Conservation (phyloP, 1,140 invertebrate species). For the Portunus trituberculatus region DNA sequence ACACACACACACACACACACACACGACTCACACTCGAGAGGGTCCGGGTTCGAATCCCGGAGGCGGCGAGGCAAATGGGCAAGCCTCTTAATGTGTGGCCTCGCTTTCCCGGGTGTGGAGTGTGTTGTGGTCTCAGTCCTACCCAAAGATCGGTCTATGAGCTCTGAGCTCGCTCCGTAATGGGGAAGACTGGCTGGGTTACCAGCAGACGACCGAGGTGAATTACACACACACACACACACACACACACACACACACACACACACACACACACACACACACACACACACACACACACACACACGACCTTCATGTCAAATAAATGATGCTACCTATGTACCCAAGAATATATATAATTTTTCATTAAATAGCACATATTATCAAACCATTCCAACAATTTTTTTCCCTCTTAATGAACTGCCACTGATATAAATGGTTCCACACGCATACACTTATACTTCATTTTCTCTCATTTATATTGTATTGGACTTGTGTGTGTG, state of each 20-base stretch:
- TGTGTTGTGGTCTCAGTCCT: too few relatives aligned
- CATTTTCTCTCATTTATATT: background rate
- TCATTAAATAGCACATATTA: background rate
- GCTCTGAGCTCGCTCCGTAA: too few relatives aligned
- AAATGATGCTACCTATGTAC: background rate
- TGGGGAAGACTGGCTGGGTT: too few relatives aligned
- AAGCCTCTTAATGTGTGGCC: too few relatives aligned
- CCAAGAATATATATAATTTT: slow-evolving; percentile 10
- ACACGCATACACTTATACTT: background rate
- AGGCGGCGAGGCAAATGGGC: too few relatives aligned
- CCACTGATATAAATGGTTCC: background rate
- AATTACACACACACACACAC: background rate
- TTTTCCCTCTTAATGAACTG: background rate
- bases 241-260: too few relatives aligned
- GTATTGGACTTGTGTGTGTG: too few relatives aligned
- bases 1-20: background rate
- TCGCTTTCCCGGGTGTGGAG: too few relatives aligned
- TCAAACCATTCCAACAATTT: background rate
- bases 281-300: background rate
- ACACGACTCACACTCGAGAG: background rate
- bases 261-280: slow-evolving; percentile 12
- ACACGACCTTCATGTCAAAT: background rate
- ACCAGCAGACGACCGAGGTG: too few relatives aligned
- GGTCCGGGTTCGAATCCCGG: too few relatives aligned
- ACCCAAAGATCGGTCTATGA: too few relatives aligned